Evolutionary conservation across 2,113 vertebrate genomes (phyloP), one percentile per base, ranked within the genome.

Genomic region (Casuarius casuarius): DNA sequence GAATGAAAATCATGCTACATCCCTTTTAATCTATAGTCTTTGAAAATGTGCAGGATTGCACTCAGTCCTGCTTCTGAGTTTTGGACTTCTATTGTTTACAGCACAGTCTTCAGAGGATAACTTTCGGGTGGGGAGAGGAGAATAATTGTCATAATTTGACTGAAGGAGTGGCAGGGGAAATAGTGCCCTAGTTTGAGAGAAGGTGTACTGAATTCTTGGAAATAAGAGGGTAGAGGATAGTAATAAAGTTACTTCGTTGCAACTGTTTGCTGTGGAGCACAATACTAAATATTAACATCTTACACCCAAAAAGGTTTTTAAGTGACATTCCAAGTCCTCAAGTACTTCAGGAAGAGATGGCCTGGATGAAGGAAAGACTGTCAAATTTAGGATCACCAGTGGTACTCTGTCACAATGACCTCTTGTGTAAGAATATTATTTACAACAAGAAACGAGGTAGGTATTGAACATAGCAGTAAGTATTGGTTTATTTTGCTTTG

Each of bases 381-480:
- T 99, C 99, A 26, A 98, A 98, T 94, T 97, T 99, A 96, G 99
- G 98, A 79, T 99, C 99, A 2, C 99, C 99, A 7, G 99, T 99
- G 80, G 99, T 99, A 44, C 99, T 99, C 78, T 99, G 99, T 97
- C 99, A 99, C 98, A 99, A 99, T 42, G 99, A 99, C 97, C 98
- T 99, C 61, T 98, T 99, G 95, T 99, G 99, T 98, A 99, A 99
- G 98, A 99, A 99, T 97, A 99, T 99, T 96, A 99, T 99, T 98
- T 99, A 98, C 98, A 99, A 99, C 97, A 98, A 99, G 97, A 98
- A 98, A 97, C 97, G 98, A 98, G 99, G 99, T 99, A 98, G 98
- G 99, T 98, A 52, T 92, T 96, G 94, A 95, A 94, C 66, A 49
- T 25, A 97, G 44, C 93, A 96, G 96, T 97, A 96, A 97, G 95